Base-by-base conservation (phyloP, 2,888 invertebrate genomes). In the Shargacucullia verbasci region DNA sequence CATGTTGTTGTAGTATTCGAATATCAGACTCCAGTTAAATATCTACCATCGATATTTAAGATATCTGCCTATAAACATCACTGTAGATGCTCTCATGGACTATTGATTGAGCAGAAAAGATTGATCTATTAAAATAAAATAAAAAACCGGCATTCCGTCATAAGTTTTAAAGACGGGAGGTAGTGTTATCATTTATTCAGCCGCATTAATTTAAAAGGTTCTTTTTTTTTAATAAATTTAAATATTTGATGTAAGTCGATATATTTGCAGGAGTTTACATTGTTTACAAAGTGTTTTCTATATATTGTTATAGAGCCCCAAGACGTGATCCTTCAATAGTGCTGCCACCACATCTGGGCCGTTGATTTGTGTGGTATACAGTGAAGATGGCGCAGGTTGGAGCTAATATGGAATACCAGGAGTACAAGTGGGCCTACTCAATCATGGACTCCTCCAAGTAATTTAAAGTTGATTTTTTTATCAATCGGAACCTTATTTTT, bases 371-470 rank as follows among this genome's bases (percentile, higher is more conserved):
- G 59, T 55, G 65, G 63, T 57, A 59, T 47, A 39, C 33, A 37
- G 66, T 35, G 56, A 81, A 73, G 55, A 94, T 94, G 94, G 94
- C 94, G 65, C 94, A 94, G 68, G 92, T 94, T 49, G 94, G 92
- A 75, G 94, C 94, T 62, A 94, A 94, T 78, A 90, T 94, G 90
- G 94, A 94, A 84, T 94, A 94, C 84, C 94, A 94, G 70, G 96
- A 96, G 87, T 96, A 96, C 86, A 96, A 96, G 85, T 96, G 99
- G 98, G 98, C 98, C 58, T 98, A 98, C 91, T 98, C 98, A 89
- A 97, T 99, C 88, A 98, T 99, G 97, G 99, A 99, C 94, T 99
- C 99, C 50, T 99, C 99, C 74, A 96, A 94, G 94, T 94, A 79
- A 88, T 14, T 31, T n/a, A n/a, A 12, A 10, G 0, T 37, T 37